Evolutionary conservation across 2,113 vertebrate genomes (phyloP), one percentile per base, ranked within the genome.

Genomic region (Nicator chloris): DNA sequence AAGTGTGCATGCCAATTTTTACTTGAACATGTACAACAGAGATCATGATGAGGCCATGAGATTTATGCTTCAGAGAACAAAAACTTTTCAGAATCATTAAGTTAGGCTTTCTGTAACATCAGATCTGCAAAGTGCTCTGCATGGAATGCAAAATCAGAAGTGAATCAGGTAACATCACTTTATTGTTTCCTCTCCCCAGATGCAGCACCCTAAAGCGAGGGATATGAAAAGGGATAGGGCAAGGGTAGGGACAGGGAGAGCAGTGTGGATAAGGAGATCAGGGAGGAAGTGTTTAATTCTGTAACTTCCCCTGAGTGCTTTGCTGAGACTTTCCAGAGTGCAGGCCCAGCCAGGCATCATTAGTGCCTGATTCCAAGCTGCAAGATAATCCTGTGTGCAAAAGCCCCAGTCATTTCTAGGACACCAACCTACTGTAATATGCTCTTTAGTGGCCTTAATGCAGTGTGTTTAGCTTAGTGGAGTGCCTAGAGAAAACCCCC

Each of bases 161-260:
- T 33, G 16, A 13, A 60, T 63, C 56, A 28, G 14, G 14, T 65
- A 69, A 60, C 2, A 4, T 12, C 4, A 30, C 23, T 42, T 76
- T 51, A 61, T 39, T 40, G n/a, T 60, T 87, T 49, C 49, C 47
- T 63, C 30, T 66, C 8, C 18, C 13, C 22, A 47, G 15, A 13
- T 4, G 7, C 1, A 3, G 35, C 27, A 71, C 8, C 3, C 23
- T 1, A 23, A 53, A 63, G 42, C 0, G 0, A 70, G 4, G 31
- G 20, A 24, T 3, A 47, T 33, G 3, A 24, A 39, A 35, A 81
- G 6, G 24, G 10, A 49, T 0, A 39, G 10, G 16, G n/a, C 11
- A 47, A 66, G 21, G 15, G 11, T 8, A 82, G 13, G 21, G 54
- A 35, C 7, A 91, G 37, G 22, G 28, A 73, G 15, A 70, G 28